These are phyloP conservation scores for Acheta domesticus DNA, from an alignment of 2,888 invertebrate species.

Conservation along the genomic window DNA sequence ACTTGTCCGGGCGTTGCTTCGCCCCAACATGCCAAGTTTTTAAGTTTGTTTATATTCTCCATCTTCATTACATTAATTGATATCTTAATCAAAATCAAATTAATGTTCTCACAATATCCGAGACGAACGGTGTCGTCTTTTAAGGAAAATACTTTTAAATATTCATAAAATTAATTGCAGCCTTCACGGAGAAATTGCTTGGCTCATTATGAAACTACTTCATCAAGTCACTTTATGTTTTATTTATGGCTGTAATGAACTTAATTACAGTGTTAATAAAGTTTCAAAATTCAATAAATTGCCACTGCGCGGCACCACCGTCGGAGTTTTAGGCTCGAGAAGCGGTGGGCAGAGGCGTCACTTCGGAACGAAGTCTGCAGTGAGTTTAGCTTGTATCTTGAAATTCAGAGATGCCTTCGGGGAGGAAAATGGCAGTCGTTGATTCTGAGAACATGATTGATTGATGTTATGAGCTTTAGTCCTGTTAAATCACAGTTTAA, in stretches of 20 bases:
- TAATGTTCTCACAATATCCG: conserved; percentile 1
- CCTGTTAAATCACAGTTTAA: no score
- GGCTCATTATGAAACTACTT: conserved; percentile 9
- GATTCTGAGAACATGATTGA: no score
- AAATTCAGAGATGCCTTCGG: no score
- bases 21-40: not conserved
- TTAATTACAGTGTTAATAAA: conserved; percentile 2
- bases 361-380: no score
- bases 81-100: not conserved
- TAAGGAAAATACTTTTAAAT: conserved; percentile 10
- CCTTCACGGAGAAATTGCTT: conserved; percentile 18
- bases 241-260: conserved; percentile 18
- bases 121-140: not conserved
- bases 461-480: no score
- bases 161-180: conserved; percentile 18
- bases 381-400: no score
- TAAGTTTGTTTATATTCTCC: conserved; percentile 1
- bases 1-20: no score
- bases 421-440: no score
- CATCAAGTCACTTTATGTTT: conserved; percentile 18
- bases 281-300: conserved; percentile 2
- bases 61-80: conserved; percentile 9
- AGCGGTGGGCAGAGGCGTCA: no score
- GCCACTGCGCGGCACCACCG: not conserved
- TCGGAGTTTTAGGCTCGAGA: no score